Evolutionary conservation across 1,140 invertebrate genomes (phyloP), one percentile per base, ranked within the genome.

Genomic region (Diorhabda sublineata): DNA sequence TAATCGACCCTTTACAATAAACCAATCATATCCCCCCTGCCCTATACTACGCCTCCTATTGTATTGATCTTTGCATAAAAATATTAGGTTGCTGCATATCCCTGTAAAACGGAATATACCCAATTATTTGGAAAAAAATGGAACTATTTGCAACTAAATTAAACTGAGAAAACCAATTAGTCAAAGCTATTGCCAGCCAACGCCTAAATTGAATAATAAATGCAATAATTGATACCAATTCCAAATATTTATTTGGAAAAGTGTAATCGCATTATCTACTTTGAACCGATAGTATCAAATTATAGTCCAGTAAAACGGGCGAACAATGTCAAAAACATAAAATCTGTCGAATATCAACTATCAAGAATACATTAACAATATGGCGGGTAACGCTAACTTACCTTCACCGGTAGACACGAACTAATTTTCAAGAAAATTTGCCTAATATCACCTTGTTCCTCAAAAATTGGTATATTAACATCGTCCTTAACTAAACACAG

Each of bases 321-420:
- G 72, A 69, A 75, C 47, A 71, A 75, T 73, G 72, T 71, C 73
- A 70, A 72, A 75, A 75, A 64, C 60, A 66, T 62, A 71, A 64
- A 66, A 65, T 64, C 71, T 77, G 76, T 76, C 74, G 73, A 77
- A 77, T 73, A 73, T 75, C 72, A 75, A 73, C 45, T 69, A 56
- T 72, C 66, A 69, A 72, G 74, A 66, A 68, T 47, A 45, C 11
- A 61, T 59, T 64, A 67, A 69, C 60, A 81, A 81, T 42, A 82
- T 84, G 83, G 82, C 83, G 82, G 77, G 75, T 73, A 77, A 78
- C 71, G 75, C 75, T 74, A 69, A 79, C 84, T 85, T 85, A 87
- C 86, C 85, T 86, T 86, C 77, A 86, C 85, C 81, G 85, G 85
- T 75, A 87, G 82, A 77, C 85, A 86, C 65, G 85, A 82, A 74